Evolutionary conservation across 1,140 invertebrate genomes (phyloP), one percentile per base, ranked within the genome.

Genomic region (Drosophila truncata): DNA sequence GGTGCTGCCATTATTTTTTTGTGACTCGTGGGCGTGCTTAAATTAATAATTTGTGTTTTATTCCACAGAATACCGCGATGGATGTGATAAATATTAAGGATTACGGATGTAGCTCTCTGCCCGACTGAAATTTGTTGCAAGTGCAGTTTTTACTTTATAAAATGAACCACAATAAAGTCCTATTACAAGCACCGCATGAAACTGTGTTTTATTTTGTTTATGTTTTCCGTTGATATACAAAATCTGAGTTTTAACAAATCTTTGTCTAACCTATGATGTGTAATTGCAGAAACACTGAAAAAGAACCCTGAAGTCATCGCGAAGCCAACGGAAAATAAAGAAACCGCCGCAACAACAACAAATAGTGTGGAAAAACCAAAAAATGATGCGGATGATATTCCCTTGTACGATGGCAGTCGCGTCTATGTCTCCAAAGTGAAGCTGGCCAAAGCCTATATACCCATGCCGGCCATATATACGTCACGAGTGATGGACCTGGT

Each of bases 401-500:
- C 90, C 9, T 25, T 91, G 25, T 90, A 62, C 58, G 70, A 65
- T 13, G 91, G 91, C 27, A 84, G 91, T 33, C 64, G 41, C 13
- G 78, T 91, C 7, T 78, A 77, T 52, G 85, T 91, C 1, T 78
- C 77, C 4, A 91, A 91, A 46, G 20, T 10, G 0, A 73, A 79
- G n/a, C 52, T 90, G 39, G 81, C 86, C 27, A 84, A 47, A 37
- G 78, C 86, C 2, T 90, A 60, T 18, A 73, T 90, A 7, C 78
- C 70, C 29, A 71, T 84, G 60, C 77, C 90, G 8, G 55, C 79
- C 16, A 77, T 92, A 42, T 93, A 93, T 29, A 91, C 91, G 9
- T 88, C 77, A 0, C 78, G 86, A 1, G 80, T 93, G 2, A 78
- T 81, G 27, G 91, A 92, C 41, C 71, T 93, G 66, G 91, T 93